Percentiles rank a stretch among this genome's conserved stretches.
These are phyloP conservation scores for Oophaga sylvatica DNA, from an alignment of 2,797 vertebrate species.

Conservation along the genomic window DNA sequence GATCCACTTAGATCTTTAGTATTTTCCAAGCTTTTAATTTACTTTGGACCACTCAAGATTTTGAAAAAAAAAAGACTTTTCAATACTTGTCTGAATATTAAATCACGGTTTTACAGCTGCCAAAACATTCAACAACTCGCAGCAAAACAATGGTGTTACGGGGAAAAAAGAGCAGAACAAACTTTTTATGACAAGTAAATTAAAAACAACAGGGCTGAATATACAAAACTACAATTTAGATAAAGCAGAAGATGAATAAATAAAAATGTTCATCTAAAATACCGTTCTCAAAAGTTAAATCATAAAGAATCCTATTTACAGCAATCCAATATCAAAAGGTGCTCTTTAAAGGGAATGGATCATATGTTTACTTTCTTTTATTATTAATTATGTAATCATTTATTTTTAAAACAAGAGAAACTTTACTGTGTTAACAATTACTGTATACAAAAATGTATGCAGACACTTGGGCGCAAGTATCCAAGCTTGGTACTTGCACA, in stretches of 20 bases:
- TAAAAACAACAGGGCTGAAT: not conserved
- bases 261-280: not conserved
- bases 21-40: not conserved
- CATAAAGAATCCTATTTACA: not conserved
- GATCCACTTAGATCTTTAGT: conserved; percentile 2
- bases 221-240: not conserved
- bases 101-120: conserved; percentile 3
- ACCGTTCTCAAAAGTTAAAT: not conserved
- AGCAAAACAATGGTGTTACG: conserved; percentile 5
- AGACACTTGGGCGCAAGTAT: no score
- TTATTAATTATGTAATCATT: no score
- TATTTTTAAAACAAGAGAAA: no score
- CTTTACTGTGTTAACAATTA: no score
- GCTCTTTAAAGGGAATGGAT: not conserved
- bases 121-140: conserved; percentile 1
- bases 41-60: not conserved
- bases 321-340: not conserved
- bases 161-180: not conserved
- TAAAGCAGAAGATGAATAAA: not conserved
- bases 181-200: conserved; percentile 31
- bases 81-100: not conserved
- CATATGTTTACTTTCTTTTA: no score
- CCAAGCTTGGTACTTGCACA: no score
- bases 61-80: conserved; percentile 8
- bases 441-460: no score